phyloP scores from a whole-genome alignment of 37 sponge, comb jelly and placozoan genomes.

The Aphrocallistes beatrix region DNA sequence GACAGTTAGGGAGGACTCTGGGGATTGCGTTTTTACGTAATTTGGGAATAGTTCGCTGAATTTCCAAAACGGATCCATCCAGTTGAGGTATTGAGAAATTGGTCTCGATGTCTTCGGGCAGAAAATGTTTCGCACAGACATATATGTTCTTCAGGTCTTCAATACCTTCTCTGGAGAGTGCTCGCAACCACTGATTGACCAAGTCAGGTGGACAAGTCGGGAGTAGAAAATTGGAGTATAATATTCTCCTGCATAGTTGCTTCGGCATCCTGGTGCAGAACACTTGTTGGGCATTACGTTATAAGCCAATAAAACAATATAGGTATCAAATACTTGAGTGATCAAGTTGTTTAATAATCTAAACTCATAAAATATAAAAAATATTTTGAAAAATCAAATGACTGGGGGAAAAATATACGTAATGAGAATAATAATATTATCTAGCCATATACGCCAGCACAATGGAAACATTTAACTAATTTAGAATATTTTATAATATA shows the following conservation, averaged over 20 bases:
- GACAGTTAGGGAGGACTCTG: not conserved
- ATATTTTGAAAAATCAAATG: not conserved
- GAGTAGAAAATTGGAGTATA: not conserved
- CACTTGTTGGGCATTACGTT: not conserved
- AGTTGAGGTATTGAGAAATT: not conserved
- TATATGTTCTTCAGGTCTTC: not conserved
- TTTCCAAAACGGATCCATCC: not conserved
- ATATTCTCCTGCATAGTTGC: too few relatives aligned
- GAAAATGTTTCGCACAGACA: not conserved
- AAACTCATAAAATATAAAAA: not conserved
- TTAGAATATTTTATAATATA: not conserved
- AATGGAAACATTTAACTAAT: not conserved
- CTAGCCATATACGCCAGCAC: not conserved
- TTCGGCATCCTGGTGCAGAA: too few relatives aligned
- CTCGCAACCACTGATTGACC: not conserved
- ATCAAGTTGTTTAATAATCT: too few relatives aligned
- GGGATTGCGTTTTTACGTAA: not conserved
- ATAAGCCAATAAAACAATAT: not conserved
- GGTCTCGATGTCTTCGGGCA: not conserved
- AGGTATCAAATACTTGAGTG: not conserved
- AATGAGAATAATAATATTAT: not conserved
- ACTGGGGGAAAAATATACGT: not conserved
- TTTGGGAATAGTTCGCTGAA: not conserved
- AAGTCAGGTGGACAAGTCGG: not conserved
- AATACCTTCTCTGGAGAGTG: not conserved